These are phyloP conservation scores for Nerophis ophidion DNA, from an alignment of 2,113 vertebrate genomes.

Conservation along the genomic window DNA sequence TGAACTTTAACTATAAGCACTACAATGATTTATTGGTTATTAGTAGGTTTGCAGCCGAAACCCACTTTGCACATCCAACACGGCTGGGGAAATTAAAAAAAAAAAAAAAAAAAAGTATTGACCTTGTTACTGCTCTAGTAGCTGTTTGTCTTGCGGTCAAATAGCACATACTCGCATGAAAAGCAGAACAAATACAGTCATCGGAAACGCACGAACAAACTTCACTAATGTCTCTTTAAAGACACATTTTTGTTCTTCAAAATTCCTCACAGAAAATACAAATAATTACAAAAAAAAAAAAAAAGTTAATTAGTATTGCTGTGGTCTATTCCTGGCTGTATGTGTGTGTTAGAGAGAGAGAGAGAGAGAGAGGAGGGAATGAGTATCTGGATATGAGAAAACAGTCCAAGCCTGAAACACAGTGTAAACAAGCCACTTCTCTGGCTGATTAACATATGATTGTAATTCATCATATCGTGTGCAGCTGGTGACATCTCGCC, in stretches of 20 bases:
- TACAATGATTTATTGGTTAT: constrained; percentile 48
- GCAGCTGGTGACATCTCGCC: constrained; percentile 67
- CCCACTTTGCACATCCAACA: constrained; percentile 50
- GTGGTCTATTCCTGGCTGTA: constrained; percentile 26
- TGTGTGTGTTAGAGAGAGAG: too few species aligned
- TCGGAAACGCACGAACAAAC: constrained; percentile 55
- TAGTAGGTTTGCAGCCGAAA: constrained; percentile 69
- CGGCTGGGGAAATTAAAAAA: constrained; percentile 71
- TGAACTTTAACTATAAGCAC: constrained; percentile 24
- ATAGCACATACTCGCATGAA: constrained; percentile 6
- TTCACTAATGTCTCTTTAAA: constrained; percentile 36
- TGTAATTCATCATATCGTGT: constrained; percentile 68
- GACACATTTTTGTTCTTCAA: constrained; percentile 38
- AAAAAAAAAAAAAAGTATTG: constrained; percentile 71
- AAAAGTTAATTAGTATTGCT: constrained; percentile 33
- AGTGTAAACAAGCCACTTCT: constrained; percentile 66
- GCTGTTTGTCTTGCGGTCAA: constrained; percentile 60
- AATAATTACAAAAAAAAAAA: constrained; percentile 4
- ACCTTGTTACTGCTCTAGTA: constrained; percentile 61
- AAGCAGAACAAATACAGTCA: constrained; percentile 28
- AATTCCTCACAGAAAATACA: constrained; percentile 19
- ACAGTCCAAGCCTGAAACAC: constrained; percentile 44
- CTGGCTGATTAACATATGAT: constrained; percentile 69
- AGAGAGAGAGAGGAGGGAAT: constrained; percentile 17
- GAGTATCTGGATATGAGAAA: constrained; percentile 36